Percentiles rank a stretch among this genome's conserved stretches.
phyloP scores from a whole-genome alignment of 1,140 invertebrate species.

The Conus betulinus region DNA sequence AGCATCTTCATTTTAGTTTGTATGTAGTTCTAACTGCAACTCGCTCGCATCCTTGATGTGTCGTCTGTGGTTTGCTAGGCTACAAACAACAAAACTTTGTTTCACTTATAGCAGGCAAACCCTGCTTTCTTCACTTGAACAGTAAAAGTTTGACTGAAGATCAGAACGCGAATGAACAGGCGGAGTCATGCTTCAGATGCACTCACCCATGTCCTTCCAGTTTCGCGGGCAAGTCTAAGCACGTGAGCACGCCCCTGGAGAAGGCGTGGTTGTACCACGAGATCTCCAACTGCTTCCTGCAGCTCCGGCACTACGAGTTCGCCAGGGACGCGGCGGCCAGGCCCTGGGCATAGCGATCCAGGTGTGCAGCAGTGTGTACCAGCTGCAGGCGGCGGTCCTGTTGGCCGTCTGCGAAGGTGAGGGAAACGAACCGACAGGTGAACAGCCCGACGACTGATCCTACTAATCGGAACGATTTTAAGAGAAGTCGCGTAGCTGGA shows the following conservation, averaged over 20 bases:
- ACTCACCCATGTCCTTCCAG: background rate
- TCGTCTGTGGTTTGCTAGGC: too few species aligned
- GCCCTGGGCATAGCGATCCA: background rate
- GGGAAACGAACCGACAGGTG: background rate
- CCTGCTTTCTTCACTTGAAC: too few species aligned
- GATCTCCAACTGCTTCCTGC: slow-evolving; percentile 30
- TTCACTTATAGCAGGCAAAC: too few species aligned
- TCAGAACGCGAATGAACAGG: too few species aligned
- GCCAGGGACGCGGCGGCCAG: slow-evolving; percentile 26
- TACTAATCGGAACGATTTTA: background rate
- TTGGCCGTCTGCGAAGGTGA: slow-evolving; percentile 19
- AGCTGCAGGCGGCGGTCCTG: slow-evolving; percentile 31
- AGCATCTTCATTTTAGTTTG: too few species aligned
- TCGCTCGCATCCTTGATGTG: too few species aligned
- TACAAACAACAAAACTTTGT: too few species aligned
- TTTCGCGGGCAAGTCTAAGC: slow-evolving; percentile 10
- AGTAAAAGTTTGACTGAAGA: too few species aligned
- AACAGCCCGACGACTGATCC: background rate
- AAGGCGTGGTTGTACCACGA: slow-evolving; percentile 31
- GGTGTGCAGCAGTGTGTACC: background rate
- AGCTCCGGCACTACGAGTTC: slow-evolving; percentile 24
- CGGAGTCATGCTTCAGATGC: too few species aligned
- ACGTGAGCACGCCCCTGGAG: background rate
- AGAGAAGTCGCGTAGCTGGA: background rate
- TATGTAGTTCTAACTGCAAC: too few species aligned